A percentile compares a stretch with the other conserved stretches of the same genome.
These are phyloP conservation scores for Halcyon smyrnensis DNA, from an alignment of 2,797 vertebrate genomes.

Conservation along the genomic window DNA sequence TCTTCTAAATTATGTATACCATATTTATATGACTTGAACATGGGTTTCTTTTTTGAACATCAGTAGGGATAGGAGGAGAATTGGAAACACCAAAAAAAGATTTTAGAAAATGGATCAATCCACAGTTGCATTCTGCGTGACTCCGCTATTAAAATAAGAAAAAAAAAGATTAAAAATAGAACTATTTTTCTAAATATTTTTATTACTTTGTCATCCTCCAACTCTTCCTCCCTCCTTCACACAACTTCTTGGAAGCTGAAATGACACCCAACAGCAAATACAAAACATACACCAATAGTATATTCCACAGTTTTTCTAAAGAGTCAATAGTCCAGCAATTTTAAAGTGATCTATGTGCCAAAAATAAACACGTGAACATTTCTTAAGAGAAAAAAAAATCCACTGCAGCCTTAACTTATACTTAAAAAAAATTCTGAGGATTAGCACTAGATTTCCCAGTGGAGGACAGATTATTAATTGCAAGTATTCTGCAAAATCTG, in stretches of 20 bases:
- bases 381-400: background rate
- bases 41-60: background rate
- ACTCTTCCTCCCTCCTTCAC: conserved; percentile 40
- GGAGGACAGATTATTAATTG: conserved; percentile 23
- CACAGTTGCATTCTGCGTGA: background rate
- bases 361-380: conserved; percentile 30
- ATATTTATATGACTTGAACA: background rate
- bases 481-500: conserved; percentile 3
- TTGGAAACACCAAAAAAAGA: background rate
- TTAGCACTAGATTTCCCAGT: conserved; percentile 19
- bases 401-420: conserved; percentile 1
- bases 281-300: conserved; percentile 7
- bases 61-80: background rate
- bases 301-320: conserved; percentile 58
- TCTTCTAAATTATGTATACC: background rate
- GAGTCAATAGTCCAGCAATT: conserved; percentile 61
- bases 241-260: conserved; percentile 21
- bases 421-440: background rate
- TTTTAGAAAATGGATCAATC: conserved; percentile 22
- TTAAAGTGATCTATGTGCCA: conserved; percentile 71
- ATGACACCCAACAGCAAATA: conserved; percentile 38
- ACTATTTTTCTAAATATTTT: conserved; percentile 8
- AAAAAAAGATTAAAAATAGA: background rate
- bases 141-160: background rate
- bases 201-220: conserved; percentile 27